A percentile compares a stretch with the other conserved stretches of the same genome.
phyloP scores from a whole-genome alignment of 2,797 vertebrate genomes.

The Ceryle rudis region DNA sequence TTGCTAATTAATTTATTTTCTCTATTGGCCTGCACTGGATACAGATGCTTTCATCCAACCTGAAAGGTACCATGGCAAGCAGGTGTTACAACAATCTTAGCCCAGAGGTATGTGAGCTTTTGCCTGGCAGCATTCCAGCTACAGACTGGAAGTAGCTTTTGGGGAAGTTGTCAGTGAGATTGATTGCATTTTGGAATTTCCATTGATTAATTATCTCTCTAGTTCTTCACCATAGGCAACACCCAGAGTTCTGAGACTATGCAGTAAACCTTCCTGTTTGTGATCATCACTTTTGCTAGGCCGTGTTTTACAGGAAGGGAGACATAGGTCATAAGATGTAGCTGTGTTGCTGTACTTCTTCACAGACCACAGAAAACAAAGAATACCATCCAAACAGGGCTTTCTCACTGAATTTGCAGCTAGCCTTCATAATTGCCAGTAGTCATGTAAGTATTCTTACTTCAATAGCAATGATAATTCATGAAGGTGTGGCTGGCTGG shows the following conservation, averaged over 20 bases:
- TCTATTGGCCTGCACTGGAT: constrained; percentile 8
- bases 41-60: constrained; percentile 37
- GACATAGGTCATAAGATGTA: not conserved
- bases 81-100: constrained; percentile 57
- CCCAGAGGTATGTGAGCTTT: constrained; percentile 50
- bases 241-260: constrained; percentile 16
- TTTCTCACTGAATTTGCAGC: not conserved
- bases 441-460: not conserved
- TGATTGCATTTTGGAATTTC: constrained; percentile 72
- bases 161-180: constrained; percentile 73
- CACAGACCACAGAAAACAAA: not conserved
- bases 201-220: constrained; percentile 71
- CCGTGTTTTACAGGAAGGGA: not conserved
- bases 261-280: not conserved
- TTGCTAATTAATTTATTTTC: constrained; percentile 61
- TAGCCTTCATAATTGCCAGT: not conserved
- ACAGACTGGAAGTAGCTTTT: constrained; percentile 62
- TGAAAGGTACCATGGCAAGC: constrained; percentile 52
- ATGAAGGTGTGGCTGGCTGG: not conserved
- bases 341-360: not conserved
- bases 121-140: constrained; percentile 63
- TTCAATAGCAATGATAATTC: not conserved
- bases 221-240: constrained; percentile 58
- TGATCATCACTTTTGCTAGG: not conserved
- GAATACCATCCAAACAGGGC: not conserved